Percentiles rank a stretch among this genome's conserved stretches.
These are phyloP conservation scores for Tapirus indicus DNA, from an alignment of 2,797 vertebrate species.

Conservation along the genomic window DNA sequence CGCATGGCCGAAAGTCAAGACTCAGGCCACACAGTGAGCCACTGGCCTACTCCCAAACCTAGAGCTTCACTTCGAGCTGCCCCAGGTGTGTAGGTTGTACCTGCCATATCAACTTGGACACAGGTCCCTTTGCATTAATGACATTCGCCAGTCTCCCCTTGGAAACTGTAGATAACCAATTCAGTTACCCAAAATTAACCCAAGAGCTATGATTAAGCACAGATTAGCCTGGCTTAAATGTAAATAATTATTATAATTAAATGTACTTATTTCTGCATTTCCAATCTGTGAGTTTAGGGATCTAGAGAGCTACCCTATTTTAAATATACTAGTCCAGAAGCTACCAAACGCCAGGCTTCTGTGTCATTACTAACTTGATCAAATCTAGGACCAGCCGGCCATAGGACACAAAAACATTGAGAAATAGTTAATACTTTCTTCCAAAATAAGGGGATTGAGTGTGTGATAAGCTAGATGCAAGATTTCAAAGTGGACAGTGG, in stretches of 20 bases:
- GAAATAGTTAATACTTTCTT: neutral
- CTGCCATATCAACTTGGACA: slow-evolving; percentile 42
- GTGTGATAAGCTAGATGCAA: neutral
- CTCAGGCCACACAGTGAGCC: neutral
- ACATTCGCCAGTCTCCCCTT: neutral
- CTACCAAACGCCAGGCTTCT: slow-evolving; percentile 45
- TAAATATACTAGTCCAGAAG: neutral
- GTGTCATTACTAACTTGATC: slow-evolving; percentile 31
- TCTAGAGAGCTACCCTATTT: neutral
- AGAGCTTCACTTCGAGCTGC: neutral
- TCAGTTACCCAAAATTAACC: neutral
- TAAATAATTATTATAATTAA: neutral
- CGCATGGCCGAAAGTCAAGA: neutral
- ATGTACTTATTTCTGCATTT: slow-evolving; percentile 1
- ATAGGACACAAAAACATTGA: neutral
- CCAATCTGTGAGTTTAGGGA: neutral
- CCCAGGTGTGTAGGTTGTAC: neutral
- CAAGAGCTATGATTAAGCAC: slow-evolving; percentile 5
- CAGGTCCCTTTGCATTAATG: neutral
- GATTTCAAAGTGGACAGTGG: neutral
- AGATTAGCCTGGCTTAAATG: neutral
- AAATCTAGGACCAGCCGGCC: slow-evolving; percentile 41
- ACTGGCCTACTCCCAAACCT: neutral
- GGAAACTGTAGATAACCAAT: slow-evolving; percentile 40
- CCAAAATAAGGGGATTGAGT: neutral